A percentile compares a stretch with the other conserved stretches of the same genome.
phyloP scores from a whole-genome alignment of 2,888 invertebrate species.

The Pyrrhia umbra region DNA sequence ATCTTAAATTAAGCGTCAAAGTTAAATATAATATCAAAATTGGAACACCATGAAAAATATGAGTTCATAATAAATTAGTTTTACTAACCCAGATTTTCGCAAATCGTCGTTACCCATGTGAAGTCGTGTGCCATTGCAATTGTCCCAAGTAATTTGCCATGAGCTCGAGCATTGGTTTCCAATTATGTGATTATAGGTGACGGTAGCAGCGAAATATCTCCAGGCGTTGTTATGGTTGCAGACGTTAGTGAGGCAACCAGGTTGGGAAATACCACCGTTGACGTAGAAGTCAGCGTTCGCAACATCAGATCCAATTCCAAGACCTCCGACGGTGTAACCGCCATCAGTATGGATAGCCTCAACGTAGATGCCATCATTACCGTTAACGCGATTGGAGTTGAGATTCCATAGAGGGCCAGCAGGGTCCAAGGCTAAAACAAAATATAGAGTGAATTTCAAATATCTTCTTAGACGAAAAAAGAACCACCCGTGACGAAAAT shows the following conservation, averaged over 20 bases:
- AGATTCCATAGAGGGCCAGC: constrained; percentile 78
- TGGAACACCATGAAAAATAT: no score
- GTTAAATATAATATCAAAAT: no score
- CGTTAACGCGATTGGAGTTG: constrained; percentile 66
- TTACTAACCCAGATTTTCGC: constrained; percentile 71
- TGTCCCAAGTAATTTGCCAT: constrained; percentile 71
- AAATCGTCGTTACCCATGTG: constrained; percentile 75
- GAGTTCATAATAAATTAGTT: no score
- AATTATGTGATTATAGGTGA: constrained; percentile 74
- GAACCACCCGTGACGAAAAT: no score
- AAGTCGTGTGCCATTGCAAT: constrained; percentile 70
- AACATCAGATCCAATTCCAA: constrained; percentile 84
- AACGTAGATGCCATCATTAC: constrained; percentile 79
- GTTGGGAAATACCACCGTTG: constrained; percentile 87
- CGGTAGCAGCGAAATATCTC: constrained; percentile 76
- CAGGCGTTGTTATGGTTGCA: constrained; percentile 81
- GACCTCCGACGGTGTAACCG: constrained; percentile 79
- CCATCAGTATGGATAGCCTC: constrained; percentile 86
- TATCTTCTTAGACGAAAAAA: background rate
- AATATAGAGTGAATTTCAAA: background rate
- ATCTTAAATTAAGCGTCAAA: no score
- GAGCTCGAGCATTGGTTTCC: constrained; percentile 70
- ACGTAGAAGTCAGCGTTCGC: constrained; percentile 91
- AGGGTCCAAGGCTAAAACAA: constrained; percentile 75
- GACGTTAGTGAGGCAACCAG: constrained; percentile 74